Conservation (phyloP, 2,888 invertebrate species). For the Odontothrips loti region DNA sequence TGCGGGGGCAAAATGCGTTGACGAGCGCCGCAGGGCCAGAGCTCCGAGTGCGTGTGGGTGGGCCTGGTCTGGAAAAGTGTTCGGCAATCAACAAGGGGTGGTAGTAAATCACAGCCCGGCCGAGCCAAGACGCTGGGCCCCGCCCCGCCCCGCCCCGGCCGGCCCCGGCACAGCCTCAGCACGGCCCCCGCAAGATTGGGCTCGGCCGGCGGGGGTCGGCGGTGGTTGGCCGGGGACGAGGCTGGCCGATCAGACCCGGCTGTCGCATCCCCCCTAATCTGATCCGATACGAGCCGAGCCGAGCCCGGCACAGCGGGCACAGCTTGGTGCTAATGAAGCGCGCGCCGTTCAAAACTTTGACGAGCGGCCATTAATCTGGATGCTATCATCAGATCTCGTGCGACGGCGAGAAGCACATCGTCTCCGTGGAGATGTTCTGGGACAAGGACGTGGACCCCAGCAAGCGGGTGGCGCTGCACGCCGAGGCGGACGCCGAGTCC, state of each 20-base stretch:
- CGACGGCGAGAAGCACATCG: constrained; percentile 31
- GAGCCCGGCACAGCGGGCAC: neutral
- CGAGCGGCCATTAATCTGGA: neutral
- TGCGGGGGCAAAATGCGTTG: neutral
- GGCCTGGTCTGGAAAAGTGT: no score
- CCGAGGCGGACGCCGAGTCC: constrained; percentile 32
- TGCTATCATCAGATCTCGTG: constrained; percentile 33
- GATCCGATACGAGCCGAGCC: neutral
- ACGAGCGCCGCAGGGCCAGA: neutral
- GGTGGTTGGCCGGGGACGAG: no score
- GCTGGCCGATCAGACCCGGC: no score
- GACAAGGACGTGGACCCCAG: constrained; percentile 39
- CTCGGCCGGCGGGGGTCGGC: no score
- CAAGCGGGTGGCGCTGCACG: constrained; percentile 37
- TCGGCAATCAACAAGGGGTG: no score
- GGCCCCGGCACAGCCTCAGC: no score
- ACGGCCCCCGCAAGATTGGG: no score
- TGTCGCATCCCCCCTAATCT: no score
- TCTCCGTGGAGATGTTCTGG: constrained; percentile 37
- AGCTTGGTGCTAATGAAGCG: neutral
- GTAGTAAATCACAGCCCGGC: neutral
- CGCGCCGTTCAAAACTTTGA: no score
- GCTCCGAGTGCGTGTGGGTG: neutral
- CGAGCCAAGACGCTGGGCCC: neutral
- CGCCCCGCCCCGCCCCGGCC: no score